Conservation (phyloP, 2,797 vertebrate species). For the Antrozous pallidus region DNA sequence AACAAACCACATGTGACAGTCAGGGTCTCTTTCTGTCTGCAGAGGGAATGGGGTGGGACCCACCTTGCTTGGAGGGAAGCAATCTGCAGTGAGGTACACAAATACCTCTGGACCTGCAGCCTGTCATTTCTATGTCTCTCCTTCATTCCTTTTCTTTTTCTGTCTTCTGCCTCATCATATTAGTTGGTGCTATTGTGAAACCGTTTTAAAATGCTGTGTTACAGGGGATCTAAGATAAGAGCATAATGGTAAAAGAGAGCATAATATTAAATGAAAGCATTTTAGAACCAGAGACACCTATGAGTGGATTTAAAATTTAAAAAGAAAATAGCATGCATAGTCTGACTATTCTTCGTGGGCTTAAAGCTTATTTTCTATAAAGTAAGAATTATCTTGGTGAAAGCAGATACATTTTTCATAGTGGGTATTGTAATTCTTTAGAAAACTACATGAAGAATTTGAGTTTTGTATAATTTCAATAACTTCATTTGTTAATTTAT, state of each 20-base stretch:
- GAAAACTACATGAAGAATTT: background rate
- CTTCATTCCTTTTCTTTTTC: background rate
- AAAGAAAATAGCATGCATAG: background rate
- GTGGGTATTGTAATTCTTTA: background rate
- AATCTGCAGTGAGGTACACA: background rate
- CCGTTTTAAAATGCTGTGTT: background rate
- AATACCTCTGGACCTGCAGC: background rate
- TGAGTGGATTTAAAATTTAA: background rate
- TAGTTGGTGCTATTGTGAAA: background rate
- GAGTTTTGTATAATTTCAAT: background rate
- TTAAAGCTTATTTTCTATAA: background rate
- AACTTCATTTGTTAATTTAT: background rate
- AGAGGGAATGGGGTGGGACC: background rate
- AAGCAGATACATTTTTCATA: background rate
- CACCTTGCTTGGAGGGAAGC: background rate
- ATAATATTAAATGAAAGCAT: background rate
- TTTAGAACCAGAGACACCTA: background rate
- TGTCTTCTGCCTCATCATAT: background rate
- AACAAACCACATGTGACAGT: background rate
- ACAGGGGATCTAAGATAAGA: background rate
- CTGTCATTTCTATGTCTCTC: background rate
- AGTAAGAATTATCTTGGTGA: background rate
- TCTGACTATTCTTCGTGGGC: background rate
- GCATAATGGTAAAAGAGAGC: background rate
- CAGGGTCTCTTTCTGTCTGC: background rate